phyloP scores from a whole-genome alignment of 2,113 vertebrate species.

The Turnix velox region DNA sequence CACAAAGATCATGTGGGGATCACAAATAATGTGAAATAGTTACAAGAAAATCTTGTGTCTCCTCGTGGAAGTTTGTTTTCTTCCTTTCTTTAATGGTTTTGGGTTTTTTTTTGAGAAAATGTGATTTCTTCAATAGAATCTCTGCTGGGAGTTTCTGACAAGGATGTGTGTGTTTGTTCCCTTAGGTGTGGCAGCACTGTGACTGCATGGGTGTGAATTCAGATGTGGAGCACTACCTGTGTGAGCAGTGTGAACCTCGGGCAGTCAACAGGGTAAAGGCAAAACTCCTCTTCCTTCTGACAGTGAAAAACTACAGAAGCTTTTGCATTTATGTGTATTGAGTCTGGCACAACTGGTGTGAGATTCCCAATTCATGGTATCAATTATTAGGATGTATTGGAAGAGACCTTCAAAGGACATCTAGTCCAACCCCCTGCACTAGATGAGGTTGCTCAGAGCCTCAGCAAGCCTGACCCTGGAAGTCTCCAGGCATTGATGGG shows the following conservation, averaged over 20 bases:
- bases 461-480: no score
- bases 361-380: neutral
- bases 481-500: no score
- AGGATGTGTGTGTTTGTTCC: neutral
- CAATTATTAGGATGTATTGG: no score
- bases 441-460: no score
- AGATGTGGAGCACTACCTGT: slow-evolving; percentile 95
- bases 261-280: slow-evolving; percentile 84
- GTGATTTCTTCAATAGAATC: neutral
- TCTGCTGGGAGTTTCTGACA: neutral
- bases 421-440: no score
- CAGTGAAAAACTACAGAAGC: neutral
- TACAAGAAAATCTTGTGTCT: neutral
- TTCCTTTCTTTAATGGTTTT: neutral
- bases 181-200: slow-evolving; percentile 97
- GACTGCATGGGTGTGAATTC: slow-evolving; percentile 95
- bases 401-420: no score
- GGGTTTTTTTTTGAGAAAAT: neutral
- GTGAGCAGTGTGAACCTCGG: slow-evolving; percentile 93
- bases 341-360: neutral
- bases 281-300: neutral
- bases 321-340: neutral
- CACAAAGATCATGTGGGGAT: neutral
- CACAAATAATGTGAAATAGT: neutral
- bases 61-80: neutral